These are phyloP conservation scores for Heliconius cydno DNA, from an alignment of 2,888 invertebrate genomes.

Conservation along the genomic window DNA sequence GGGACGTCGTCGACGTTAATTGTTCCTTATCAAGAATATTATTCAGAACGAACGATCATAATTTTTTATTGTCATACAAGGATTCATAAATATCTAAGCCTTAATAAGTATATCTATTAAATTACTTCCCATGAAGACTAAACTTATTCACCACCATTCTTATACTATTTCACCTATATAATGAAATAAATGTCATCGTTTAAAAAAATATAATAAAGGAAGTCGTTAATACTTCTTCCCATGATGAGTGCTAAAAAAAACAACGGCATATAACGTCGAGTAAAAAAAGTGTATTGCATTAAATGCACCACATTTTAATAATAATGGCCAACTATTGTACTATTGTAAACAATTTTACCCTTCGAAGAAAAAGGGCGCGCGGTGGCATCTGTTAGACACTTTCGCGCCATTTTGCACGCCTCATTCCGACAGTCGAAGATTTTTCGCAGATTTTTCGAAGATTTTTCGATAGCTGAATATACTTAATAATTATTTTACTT, in stretches of 20 bases:
- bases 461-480: not conserved
- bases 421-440: not conserved
- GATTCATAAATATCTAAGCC: no score
- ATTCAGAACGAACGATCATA: no score
- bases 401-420: slow-evolving; percentile 28
- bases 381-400: slow-evolving; percentile 27
- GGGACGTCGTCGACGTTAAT: no score
- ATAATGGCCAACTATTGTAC: slow-evolving; percentile 36
- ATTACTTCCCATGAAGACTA: not conserved
- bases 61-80: no score
- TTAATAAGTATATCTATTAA: not conserved
- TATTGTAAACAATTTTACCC: slow-evolving; percentile 37
- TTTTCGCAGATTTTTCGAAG: no score
- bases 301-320: slow-evolving; percentile 40
- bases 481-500: no score
- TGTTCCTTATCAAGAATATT: no score
- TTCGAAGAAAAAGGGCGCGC: slow-evolving; percentile 32
- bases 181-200: not conserved
- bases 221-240: slow-evolving; percentile 27
- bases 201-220: slow-evolving; percentile 9
- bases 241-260: slow-evolving; percentile 8
- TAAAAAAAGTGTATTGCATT: slow-evolving; percentile 29
- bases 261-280: not conserved
- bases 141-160: not conserved
- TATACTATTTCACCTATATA: not conserved